phyloP scores from a whole-genome alignment of 2,888 invertebrate genomes.

The Lepidocyrtoides sp. region DNA sequence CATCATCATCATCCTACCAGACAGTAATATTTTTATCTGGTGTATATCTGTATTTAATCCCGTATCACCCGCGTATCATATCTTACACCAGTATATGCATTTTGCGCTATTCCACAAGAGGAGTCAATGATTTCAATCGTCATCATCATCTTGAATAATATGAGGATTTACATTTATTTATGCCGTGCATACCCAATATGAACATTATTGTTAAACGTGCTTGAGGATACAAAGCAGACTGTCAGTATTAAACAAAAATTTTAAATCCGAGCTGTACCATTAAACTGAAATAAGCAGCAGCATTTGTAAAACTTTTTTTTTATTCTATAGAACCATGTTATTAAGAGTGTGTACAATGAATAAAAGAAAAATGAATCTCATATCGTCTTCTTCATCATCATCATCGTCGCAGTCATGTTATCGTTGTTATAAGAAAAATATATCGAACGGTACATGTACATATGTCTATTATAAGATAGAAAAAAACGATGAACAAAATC shows the following conservation, averaged over 20 bases:
- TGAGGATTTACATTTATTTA: background rate
- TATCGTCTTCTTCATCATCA: background rate
- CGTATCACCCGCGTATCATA: background rate
- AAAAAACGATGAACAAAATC: conserved; percentile 50
- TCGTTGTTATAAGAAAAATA: background rate
- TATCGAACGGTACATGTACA: background rate
- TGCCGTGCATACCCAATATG: background rate
- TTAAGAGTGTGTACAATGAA: background rate
- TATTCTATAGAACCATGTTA: background rate
- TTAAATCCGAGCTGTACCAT: background rate
- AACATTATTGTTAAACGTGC: background rate
- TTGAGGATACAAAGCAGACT: background rate
- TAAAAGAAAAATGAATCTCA: conserved; percentile 10
- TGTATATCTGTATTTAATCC: background rate
- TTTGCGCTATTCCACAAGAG: conserved; percentile 3
- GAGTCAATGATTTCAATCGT: conserved; percentile 45
- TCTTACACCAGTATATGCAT: background rate
- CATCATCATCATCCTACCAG: conserved; percentile 16
- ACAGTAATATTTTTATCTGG: conserved; percentile 37
- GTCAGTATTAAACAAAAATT: background rate
- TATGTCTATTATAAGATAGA: background rate
- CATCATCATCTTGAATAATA: background rate
- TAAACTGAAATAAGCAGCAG: background rate
- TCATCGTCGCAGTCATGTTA: no score
- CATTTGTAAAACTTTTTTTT: no score